These are phyloP conservation scores for Grallaria varia DNA, from an alignment of 2,113 vertebrate genomes.

Conservation along the genomic window DNA sequence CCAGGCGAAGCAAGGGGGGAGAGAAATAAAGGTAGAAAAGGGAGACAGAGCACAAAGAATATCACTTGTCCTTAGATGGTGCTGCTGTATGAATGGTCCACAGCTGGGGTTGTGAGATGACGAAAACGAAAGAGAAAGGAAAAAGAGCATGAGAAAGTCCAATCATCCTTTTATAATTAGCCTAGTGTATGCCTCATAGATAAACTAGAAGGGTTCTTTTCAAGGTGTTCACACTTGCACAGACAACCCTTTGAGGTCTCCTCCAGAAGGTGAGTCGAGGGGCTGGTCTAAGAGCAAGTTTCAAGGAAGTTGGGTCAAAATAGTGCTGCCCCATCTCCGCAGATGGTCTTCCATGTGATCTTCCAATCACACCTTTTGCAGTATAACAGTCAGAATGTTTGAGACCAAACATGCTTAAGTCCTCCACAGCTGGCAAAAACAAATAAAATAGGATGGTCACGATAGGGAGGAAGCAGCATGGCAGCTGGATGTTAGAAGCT, in stretches of 20 bases:
- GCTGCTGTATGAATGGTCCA: neutral
- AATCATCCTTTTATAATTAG: neutral
- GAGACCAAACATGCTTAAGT: neutral
- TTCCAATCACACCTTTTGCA: neutral
- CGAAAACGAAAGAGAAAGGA: neutral
- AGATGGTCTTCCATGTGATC: neutral
- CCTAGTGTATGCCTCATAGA: accelerated
- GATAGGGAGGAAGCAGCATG: neutral
- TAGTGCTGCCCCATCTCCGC: neutral
- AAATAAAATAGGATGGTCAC: neutral
- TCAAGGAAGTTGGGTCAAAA: neutral
- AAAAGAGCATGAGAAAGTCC: neutral
- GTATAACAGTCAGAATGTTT: neutral
- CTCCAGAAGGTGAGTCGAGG: neutral
- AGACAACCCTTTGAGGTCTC: neutral
- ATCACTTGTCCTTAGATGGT: neutral
- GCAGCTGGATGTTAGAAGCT: neutral
- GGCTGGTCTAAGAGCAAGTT: neutral
- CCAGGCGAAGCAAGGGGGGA: neutral
- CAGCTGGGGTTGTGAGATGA: neutral
- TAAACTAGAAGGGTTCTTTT: neutral
- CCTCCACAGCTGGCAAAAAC: neutral
- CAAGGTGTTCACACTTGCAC: accelerated
- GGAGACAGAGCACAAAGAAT: neutral
- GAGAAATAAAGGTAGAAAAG: neutral